Conservation (phyloP, 2,888 invertebrate genomes). For the Leptinotarsa rubiginosa region DNA sequence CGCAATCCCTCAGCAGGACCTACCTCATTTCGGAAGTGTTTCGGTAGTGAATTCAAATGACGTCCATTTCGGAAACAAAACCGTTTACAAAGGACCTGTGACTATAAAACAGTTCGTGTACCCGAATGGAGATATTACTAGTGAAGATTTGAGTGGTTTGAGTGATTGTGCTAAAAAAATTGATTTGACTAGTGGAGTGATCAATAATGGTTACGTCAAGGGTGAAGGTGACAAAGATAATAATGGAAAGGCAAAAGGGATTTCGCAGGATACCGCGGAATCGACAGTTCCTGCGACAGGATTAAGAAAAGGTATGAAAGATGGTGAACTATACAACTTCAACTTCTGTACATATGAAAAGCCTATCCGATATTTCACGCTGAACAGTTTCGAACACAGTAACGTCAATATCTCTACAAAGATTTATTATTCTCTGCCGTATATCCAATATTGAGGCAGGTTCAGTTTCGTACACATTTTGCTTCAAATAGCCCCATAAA, state of each 20-base stretch:
- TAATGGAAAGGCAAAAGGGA: not conserved
- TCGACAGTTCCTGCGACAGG: constrained; percentile 18
- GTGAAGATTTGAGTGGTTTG: constrained; percentile 28
- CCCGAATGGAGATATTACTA: constrained; percentile 43
- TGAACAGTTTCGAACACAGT: too few relatives aligned
- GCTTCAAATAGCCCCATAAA: too few relatives aligned
- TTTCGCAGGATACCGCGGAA: not conserved
- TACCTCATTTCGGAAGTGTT: constrained; percentile 70
- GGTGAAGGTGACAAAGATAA: constrained; percentile 18
- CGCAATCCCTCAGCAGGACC: constrained; percentile 16
- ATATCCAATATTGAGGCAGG: too few relatives aligned
- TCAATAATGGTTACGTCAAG: constrained; percentile 40
- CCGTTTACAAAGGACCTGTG: constrained; percentile 82
- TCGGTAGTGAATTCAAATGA: constrained; percentile 77
- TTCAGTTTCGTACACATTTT: too few relatives aligned
- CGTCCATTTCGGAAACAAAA: constrained; percentile 82
- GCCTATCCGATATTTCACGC: too few relatives aligned
- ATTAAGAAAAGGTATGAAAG: constrained; percentile 29
- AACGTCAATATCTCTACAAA: too few relatives aligned
- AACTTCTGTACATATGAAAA: too few relatives aligned
- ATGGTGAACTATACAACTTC: too few relatives aligned
- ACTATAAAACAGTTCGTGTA: constrained; percentile 81
- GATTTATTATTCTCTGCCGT: too few relatives aligned
- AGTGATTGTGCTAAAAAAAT: constrained; percentile 21
- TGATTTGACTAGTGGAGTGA: constrained; percentile 32